Conservation (phyloP, 1,140 invertebrate species). For the Drosophila bipectinata region DNA sequence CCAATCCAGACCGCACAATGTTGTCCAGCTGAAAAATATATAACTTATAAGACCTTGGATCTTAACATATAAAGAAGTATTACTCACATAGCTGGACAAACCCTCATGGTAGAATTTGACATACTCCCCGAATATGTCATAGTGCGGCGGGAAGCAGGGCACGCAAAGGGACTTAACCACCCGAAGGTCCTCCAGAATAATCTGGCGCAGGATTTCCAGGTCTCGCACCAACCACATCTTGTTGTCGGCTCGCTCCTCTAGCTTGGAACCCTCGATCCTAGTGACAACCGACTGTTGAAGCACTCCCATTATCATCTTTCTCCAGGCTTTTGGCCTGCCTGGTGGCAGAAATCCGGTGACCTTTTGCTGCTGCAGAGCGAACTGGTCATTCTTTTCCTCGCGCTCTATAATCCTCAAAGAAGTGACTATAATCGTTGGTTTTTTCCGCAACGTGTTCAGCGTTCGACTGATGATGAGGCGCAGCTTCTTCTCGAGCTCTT, state of each 20-base stretch:
- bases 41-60: no score
- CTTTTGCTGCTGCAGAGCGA: constrained; percentile 90
- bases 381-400: constrained; percentile 96
- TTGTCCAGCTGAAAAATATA: constrained; percentile 89
- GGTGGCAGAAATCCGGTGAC: constrained; percentile 96
- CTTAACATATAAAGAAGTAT: no score
- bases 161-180: constrained; percentile 96
- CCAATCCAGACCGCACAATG: constrained; percentile 92
- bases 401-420: constrained; percentile 97
- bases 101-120: constrained; percentile 97
- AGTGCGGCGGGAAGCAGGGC: constrained; percentile 98
- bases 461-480: constrained; percentile 95
- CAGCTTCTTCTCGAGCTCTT: constrained; percentile 95
- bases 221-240: constrained; percentile 97
- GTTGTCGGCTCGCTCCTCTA: constrained; percentile 95
- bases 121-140: constrained; percentile 96
- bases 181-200: constrained; percentile 95
- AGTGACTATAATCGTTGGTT: constrained; percentile 98
- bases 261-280: constrained; percentile 94
- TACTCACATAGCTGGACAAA: constrained; percentile 92
- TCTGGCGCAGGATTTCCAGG: constrained; percentile 91
- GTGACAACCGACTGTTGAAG: constrained; percentile 93
- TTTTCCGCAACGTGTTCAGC: constrained; percentile 96
- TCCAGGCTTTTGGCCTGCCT: constrained; percentile 96
- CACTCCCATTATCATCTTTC: constrained; percentile 92